These are phyloP conservation scores for Clepsis dumicolana DNA, from an alignment of 2,888 invertebrate genomes.

Conservation along the genomic window DNA sequence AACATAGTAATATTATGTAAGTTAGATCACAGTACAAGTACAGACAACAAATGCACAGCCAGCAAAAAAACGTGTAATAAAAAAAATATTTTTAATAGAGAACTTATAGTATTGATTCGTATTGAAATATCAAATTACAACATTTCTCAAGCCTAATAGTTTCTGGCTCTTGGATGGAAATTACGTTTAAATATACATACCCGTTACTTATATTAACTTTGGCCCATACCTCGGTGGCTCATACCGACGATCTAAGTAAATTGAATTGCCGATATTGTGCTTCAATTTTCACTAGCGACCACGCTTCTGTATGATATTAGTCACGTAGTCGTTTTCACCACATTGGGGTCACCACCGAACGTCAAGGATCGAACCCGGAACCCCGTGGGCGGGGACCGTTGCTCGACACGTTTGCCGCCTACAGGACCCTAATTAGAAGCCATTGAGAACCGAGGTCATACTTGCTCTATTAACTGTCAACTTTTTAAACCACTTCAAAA, in stretches of 20 bases:
- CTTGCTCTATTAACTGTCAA: slow-evolving; percentile 11
- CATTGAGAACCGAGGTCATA: slow-evolving; percentile 41
- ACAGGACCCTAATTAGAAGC: slow-evolving; percentile 44
- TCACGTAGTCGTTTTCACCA: slow-evolving; percentile 35
- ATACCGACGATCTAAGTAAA: too few species aligned
- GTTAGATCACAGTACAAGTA: too few species aligned
- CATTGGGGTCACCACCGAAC: slow-evolving; percentile 28
- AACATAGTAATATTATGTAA: too few species aligned
- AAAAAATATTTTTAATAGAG: too few species aligned
- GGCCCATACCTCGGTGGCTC: background rate
- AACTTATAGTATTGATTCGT: too few species aligned
- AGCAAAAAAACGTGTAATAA: too few species aligned
- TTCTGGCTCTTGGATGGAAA: background rate
- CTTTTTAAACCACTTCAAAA: too few species aligned
- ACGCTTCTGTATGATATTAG: slow-evolving; percentile 17
- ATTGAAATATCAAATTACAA: background rate
- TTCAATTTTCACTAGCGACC: background rate
- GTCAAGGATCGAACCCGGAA: slow-evolving; percentile 45
- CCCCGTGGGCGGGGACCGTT: slow-evolving; percentile 43
- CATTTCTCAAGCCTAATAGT: background rate
- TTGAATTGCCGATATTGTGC: slow-evolving; percentile 1
- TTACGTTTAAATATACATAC: background rate
- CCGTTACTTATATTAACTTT: background rate
- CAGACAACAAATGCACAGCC: too few species aligned
- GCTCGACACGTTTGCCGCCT: slow-evolving; percentile 38